Evolutionary conservation across 2,797 vertebrate species (phyloP).

Genomic region (Coregonus ussuriensis): DNA sequence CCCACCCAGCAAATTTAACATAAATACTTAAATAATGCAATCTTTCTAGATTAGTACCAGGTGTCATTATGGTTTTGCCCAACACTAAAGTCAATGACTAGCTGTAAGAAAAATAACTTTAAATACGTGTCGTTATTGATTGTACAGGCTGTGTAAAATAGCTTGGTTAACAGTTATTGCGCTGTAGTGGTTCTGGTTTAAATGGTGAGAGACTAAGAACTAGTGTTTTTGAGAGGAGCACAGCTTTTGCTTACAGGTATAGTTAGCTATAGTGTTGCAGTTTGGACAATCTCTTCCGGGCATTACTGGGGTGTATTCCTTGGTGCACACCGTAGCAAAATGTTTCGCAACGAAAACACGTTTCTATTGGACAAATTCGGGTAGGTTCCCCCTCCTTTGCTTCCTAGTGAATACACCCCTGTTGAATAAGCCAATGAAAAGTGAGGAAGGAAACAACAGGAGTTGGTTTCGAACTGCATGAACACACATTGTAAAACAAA

Average conservation of each 20-base stretch:
- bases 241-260: neutral
- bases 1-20: conserved; percentile 2
- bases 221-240: neutral
- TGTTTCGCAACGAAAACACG: neutral
- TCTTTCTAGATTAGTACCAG: conserved; percentile 35
- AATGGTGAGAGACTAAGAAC: neutral
- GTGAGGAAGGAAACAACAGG: too few relatives aligned
- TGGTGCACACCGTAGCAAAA: neutral
- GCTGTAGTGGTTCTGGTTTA: conserved; percentile 61
- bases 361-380: too few relatives aligned
- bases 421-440: too few relatives aligned
- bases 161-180: neutral
- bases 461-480: too few relatives aligned
- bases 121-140: neutral
- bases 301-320: neutral
- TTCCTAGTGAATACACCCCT: too few relatives aligned
- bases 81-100: conserved; percentile 24
- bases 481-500: too few relatives aligned
- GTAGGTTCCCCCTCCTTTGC: too few relatives aligned
- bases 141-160: conserved; percentile 21
- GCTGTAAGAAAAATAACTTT: too few relatives aligned
- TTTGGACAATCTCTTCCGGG: neutral
- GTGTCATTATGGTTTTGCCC: conserved; percentile 3
- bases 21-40: conserved; percentile 71
- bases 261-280: neutral